Conservation (phyloP, 2,113 vertebrate genomes). For the Rhinogobius similis region DNA sequence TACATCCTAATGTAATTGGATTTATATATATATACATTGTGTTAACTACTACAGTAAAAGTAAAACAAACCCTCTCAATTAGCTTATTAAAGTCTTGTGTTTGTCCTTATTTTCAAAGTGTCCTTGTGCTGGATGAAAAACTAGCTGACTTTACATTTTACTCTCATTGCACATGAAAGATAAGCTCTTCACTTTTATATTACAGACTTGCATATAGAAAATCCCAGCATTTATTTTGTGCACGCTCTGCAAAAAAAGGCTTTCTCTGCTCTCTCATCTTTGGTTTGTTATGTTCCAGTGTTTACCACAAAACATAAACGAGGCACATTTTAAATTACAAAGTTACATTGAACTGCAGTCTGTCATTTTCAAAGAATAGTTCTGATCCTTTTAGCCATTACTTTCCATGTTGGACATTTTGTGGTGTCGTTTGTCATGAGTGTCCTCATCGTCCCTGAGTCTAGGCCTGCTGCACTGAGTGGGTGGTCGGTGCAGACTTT, state of each 20-base stretch:
- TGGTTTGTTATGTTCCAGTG: slow-evolving; percentile 24
- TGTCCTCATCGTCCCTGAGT: slow-evolving; percentile 7
- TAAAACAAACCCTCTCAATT: not conserved
- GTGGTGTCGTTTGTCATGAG: slow-evolving; percentile 17
- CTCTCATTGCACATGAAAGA: slow-evolving; percentile 1
- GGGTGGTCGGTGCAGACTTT: slow-evolving; percentile 50
- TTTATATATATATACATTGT: no score
- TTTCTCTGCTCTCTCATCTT: slow-evolving; percentile 23
- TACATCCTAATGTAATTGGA: no score
- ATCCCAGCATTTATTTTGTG: slow-evolving; percentile 11
- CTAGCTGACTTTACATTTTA: not conserved
- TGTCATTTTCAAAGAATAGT: slow-evolving; percentile 23
- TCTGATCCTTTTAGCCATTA: not conserved
- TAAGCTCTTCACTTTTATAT: slow-evolving; percentile 1
- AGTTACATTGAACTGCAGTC: slow-evolving; percentile 5
- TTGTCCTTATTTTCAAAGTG: slow-evolving; percentile 4
- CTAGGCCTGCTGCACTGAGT: slow-evolving; percentile 12
- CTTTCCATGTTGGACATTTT: slow-evolving; percentile 41
- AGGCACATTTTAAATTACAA: slow-evolving; percentile 27
- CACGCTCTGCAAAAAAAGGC: slow-evolving; percentile 10
- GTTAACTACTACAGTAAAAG: not conserved
- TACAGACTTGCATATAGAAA: slow-evolving; percentile 6
- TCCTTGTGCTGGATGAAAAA: not conserved
- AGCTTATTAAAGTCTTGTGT: not conserved
- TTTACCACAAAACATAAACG: slow-evolving; percentile 29